These are phyloP conservation scores for Lepidonotus clava DNA, from an alignment of 2,888 invertebrate species.

Conservation along the genomic window DNA sequence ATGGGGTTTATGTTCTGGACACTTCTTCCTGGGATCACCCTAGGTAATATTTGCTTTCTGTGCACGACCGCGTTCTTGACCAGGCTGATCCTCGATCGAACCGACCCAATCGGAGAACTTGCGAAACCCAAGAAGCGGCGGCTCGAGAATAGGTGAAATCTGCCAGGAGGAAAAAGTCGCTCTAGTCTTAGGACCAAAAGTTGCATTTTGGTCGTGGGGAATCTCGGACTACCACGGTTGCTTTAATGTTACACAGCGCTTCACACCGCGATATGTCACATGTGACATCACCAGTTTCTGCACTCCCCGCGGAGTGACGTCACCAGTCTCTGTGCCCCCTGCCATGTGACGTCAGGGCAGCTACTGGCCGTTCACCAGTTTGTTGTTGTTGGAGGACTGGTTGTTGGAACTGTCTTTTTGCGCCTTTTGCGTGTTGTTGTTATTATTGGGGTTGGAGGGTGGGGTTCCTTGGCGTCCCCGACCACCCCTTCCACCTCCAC, in stretches of 20 bases:
- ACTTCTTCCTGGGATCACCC: not conserved
- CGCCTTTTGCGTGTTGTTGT: conserved; percentile 20
- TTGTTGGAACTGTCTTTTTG: conserved; percentile 35
- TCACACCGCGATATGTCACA: not conserved
- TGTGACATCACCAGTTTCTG: no score
- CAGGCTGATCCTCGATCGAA: not conserved
- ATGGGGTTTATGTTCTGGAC: conserved; percentile 12
- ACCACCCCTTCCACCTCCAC: conserved; percentile 13
- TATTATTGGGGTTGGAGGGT: not conserved
- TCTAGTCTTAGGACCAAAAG: not conserved
- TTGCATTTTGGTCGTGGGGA: no score
- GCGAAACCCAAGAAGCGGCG: not conserved
- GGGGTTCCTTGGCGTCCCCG: conserved; percentile 26
- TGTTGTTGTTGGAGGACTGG: conserved; percentile 44
- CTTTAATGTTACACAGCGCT: not conserved
- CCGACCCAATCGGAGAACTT: not conserved
- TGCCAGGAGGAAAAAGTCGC: not conserved
- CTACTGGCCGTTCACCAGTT: conserved; percentile 43
- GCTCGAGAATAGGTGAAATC: not conserved
- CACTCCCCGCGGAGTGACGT: not conserved
- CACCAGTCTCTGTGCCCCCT: not conserved
- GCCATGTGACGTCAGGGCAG: not conserved
- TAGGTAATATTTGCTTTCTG: no score
- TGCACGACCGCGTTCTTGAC: not conserved
- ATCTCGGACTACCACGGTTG: no score